Evolutionary conservation across 2,113 vertebrate genomes (phyloP).

Genomic region (Danio rerio): DNA sequence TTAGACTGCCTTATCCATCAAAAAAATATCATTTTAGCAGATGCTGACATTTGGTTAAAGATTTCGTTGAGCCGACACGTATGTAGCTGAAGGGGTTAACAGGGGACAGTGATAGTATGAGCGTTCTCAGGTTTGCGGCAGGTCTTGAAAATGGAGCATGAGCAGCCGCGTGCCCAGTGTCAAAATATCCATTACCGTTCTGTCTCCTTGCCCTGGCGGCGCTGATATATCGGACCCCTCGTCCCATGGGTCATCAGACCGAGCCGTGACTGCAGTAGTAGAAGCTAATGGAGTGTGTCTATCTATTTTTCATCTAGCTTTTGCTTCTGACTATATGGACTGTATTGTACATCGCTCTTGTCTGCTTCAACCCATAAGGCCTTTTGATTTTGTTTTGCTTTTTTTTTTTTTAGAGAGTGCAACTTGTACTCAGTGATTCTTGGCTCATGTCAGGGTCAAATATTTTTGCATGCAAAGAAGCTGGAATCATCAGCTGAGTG

Average conservation of each 20-base stretch:
- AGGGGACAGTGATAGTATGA: not conserved
- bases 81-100: constrained; percentile 15
- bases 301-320: constrained; percentile 33
- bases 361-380: not conserved
- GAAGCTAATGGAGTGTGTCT: constrained; percentile 41
- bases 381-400: not conserved
- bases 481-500: not conserved
- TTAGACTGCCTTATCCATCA: not conserved
- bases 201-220: constrained; percentile 20
- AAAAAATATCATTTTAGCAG: not conserved
- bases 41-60: constrained; percentile 29
- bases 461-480: constrained; percentile 7
- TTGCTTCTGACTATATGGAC: not conserved
- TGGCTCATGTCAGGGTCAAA: constrained; percentile 9
- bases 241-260: constrained; percentile 39
- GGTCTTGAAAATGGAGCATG: constrained; percentile 33
- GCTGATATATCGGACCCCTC: constrained; percentile 28
- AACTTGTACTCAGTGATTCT: not conserved
- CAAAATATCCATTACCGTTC: constrained; percentile 40
- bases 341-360: constrained; percentile 16
- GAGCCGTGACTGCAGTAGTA: constrained; percentile 20
- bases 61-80: not conserved
- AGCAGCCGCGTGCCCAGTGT: not conserved
- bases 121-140: constrained; percentile 2
- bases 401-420: not conserved